Percentiles rank a stretch among this genome's conserved stretches.
Evolutionary conservation across 2,888 invertebrate genomes (phyloP).

Genomic region (Deilephila porcellus): DNA sequence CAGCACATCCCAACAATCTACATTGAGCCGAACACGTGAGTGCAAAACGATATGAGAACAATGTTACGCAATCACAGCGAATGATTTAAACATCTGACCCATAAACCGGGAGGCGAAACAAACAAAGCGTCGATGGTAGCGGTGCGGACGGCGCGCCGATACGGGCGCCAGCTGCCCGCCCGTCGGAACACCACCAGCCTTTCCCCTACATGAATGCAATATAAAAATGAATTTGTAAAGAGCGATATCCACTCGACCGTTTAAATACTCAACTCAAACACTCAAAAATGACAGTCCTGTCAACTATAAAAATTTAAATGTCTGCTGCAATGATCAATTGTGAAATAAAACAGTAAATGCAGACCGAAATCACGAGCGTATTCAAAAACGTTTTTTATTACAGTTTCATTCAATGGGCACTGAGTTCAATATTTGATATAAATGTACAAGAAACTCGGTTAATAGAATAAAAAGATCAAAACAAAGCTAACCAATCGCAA

Average conservation of each 20-base stretch:
- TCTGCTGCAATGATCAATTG: no score
- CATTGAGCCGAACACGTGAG: slow-evolving; percentile 53
- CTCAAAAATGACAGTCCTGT: no score
- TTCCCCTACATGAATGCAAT: neutral
- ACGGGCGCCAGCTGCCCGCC: neutral
- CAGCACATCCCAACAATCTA: slow-evolving; percentile 54
- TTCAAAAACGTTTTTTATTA: neutral
- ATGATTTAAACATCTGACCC: slow-evolving; percentile 59
- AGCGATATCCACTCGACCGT: neutral
- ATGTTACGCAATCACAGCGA: slow-evolving; percentile 55
- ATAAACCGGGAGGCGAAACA: slow-evolving; percentile 49
- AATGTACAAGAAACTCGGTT: slow-evolving; percentile 34
- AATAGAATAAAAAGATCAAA: slow-evolving; percentile 31
- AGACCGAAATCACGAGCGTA: no score
- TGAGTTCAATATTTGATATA: slow-evolving; percentile 10
- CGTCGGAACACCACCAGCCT: neutral
- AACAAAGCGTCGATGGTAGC: slow-evolving; percentile 43
- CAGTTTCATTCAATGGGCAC: neutral
- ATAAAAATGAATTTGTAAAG: neutral
- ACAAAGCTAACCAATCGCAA: slow-evolving; percentile 36
- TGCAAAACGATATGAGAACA: slow-evolving; percentile 55
- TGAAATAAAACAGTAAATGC: no score
- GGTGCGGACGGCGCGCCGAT: neutral
- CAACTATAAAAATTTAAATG: no score
- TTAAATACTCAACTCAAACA: no score